Percentiles rank a stretch among this genome's conserved stretches.
phyloP scores from a whole-genome alignment of 1,140 invertebrate species.

The Zaprionus tsacasi region DNA sequence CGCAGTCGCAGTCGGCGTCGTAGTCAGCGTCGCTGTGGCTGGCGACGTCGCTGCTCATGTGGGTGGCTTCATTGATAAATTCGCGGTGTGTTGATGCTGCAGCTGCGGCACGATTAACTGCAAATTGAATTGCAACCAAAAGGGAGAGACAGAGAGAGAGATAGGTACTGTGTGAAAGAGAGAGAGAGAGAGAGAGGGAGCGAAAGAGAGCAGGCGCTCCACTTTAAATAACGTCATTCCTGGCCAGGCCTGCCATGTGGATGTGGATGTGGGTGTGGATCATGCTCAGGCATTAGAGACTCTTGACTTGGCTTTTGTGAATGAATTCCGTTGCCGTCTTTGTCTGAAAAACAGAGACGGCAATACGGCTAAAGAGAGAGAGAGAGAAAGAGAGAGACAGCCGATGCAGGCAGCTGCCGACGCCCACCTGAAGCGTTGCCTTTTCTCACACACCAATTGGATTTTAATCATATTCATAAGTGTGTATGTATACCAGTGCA shows the following conservation, averaged over 20 bases:
- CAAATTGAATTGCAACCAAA: conserved; percentile 81
- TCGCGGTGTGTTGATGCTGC: conserved; percentile 33
- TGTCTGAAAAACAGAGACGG: conserved; percentile 14
- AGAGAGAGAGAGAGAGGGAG: conserved; percentile 1
- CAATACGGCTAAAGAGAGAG: conserved; percentile 8
- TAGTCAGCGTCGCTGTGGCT: neutral
- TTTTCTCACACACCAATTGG: conserved; percentile 54
- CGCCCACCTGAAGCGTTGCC: conserved; percentile 56
- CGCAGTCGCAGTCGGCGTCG: neutral
- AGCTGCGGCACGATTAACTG: conserved; percentile 54
- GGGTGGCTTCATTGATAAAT: conserved; percentile 83
- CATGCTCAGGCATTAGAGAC: conserved; percentile 49
- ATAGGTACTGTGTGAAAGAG: neutral
- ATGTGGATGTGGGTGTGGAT: conserved; percentile 44
- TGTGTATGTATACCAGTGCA: neutral
- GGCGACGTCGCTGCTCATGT: conserved; percentile 44
- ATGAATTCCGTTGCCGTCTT: conserved; percentile 47
- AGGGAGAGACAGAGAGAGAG: neutral
- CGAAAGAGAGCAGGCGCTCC: conserved; percentile 31
- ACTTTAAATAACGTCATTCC: conserved; percentile 49
- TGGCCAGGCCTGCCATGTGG: conserved; percentile 22
- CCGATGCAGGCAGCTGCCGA: conserved; percentile 24
- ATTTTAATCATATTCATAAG: conserved; percentile 76
- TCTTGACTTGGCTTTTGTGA: conserved; percentile 51
- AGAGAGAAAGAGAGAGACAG: neutral